Evolutionary conservation across 2,113 vertebrate genomes (phyloP), one percentile per base, ranked within the genome.

Genomic region (Struthio camelus): DNA sequence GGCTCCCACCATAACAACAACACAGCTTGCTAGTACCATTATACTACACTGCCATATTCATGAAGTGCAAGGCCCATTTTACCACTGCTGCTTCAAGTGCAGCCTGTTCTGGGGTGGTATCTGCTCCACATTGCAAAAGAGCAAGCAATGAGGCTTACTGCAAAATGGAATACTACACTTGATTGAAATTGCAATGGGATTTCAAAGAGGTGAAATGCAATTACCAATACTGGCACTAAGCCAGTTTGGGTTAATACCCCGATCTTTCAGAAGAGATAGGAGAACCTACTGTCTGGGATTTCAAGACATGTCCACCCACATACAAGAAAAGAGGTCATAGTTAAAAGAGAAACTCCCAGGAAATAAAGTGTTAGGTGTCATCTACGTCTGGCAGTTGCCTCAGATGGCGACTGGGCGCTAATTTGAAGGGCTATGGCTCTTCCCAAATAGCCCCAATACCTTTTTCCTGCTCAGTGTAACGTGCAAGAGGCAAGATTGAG

Each of bases 121-220:
- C 64, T 71, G 38, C 59, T 67, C 42, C 1, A 12, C 38, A 81
- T 17, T 38, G 48, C 48, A 34, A 19, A 3, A 64, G 0, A 84
- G 61, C 32, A 59, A 92, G 62, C 79, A 77, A 44, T 4, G 24
- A 80, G 19, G 42, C 56, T 96, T 61, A 46, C 46, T 34, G 54
- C 48, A 73, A 87, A 87, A 91, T 91, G 61, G 30, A 59, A 50
- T 9, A 38, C 34, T 56, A 40, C 79, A 44, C 27, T 61, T 46
- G 76, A 94, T 17, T 54, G 34, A 69, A 90, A 81, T 51, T 44
- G 77, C 67, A 81, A 61, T 38, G 56, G 56, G 84, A 85, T 79
- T 93, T 84, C 85, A 65, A 59, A 78, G 80, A 93, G 67, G 80
- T 67, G 84, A 93, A 96, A 95, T 72, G 87, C 64, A 94, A 95